Base-by-base conservation (phyloP, 2,888 invertebrate genomes). In the Lasius platythorax region DNA sequence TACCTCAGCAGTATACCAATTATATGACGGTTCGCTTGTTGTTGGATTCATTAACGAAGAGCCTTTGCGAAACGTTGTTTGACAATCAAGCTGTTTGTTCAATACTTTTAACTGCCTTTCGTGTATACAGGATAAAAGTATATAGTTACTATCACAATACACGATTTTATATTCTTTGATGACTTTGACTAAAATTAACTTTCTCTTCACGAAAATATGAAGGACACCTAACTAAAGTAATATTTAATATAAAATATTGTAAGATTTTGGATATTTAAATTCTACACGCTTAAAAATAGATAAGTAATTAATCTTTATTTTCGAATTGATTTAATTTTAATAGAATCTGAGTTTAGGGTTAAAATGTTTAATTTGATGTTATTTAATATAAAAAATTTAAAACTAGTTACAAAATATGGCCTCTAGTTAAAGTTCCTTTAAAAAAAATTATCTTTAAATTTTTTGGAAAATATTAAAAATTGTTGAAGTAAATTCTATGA, bases 41-140 rank as follows among this genome's bases (percentile, higher is more conserved):
- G 50, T 63, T 82, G 12, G 53, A 76, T 66, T 82, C 82, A 82
- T 82, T 66, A 82, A 53, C 43, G 64, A 33, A 28, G 33, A 23
- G 50, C 30, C 76, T 40, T 78, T 30, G 23, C 53, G 40, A 43
- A 56, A 58, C 40, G 11, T 53, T 70, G 70, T 72, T 76, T 56
- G 73, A 72, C 30, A 78, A 56, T 72, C 30, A 78, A 30, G 72
- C 43, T 72, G 37, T 76, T 66, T 76, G 78, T 43, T 43, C 11
- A 30, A n/a, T n/a, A 56, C 40, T 30, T 56, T 78, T n/a, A 56
- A 53, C 15, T 40, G n/a, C 12, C 56, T 78, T 37, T 4, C 15
- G 3, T 56, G 3, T 56, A n/a, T n/a, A 56, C 53, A 37, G n/a
- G 8, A 2, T 53, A 53, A 53, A 53, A 53, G 11, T 74, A 40